Evolutionary conservation across 2,797 vertebrate genomes (phyloP), one percentile per base, ranked within the genome.

Genomic region (Ctenosaura bakeri): DNA sequence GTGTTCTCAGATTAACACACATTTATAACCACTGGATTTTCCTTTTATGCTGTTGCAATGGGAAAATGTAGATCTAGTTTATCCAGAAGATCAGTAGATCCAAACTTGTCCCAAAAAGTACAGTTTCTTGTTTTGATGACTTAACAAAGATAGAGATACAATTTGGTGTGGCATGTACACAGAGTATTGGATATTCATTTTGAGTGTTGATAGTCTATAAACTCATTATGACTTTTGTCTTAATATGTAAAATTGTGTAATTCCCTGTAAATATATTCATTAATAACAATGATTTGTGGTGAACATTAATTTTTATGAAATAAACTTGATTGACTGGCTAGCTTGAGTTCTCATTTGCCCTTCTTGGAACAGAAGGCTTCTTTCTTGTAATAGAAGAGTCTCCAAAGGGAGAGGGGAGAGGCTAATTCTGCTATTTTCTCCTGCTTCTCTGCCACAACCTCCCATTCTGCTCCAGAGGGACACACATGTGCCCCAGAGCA

Each of bases 31-130:
- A 56, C 66, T 71, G 14, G 64, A 56, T 8, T 81, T 8, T 54
- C 32, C 46, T 81, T 71, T 71, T 81, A 80, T 80, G 52, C 24
- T 82, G 20, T 66, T 71, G 50, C 29, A 38, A 6, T 82, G 50
- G 64, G 62, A 71, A 80, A 79, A 82, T 71, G 73, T 71, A 71
- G 35, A 82, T 88, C 50, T 82, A 54, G 71, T 88, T 82, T 29
- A 73, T 81, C 18, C 79, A 73, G 5, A 66, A 79, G 42, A 54
- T 80, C 86, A 88, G 32, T 56, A 56, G 24, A 66, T 64, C 59
- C 77, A 80, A 54, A 88, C 54, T 69, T 24, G 24, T 88, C n/a
- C 62, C 54, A 66, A 86, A 87, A 12, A 73, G 35, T 64, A 12
- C 18, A 62, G n/a, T 69, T 50, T n/a, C 26, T 62, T 79, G 42